Evolutionary conservation across 1,140 invertebrate genomes (phyloP).

Genomic region (Drosophila subobscura): DNA sequence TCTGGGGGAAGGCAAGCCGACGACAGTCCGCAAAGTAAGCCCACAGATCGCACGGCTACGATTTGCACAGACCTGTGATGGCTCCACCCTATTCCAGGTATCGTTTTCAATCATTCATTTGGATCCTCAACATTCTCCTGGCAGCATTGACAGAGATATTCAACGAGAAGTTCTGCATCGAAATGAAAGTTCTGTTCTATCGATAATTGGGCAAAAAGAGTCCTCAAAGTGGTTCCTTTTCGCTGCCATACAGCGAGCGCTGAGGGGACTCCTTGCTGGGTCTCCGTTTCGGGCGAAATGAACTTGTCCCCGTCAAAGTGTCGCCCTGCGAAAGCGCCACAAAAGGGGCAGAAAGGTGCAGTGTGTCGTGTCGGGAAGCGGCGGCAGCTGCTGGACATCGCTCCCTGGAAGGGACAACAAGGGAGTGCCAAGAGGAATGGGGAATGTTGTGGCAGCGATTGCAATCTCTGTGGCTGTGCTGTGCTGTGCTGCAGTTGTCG

Average conservation of each 20-base stretch:
- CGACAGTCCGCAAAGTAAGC: too few relatives aligned
- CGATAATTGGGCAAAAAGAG: too few relatives aligned
- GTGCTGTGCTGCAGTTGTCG: constrained; percentile 44
- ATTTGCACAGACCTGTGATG: too few relatives aligned
- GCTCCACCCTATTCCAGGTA: too few relatives aligned
- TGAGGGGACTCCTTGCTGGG: background rate
- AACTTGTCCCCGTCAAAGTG: constrained; percentile 76
- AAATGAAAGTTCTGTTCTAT: too few relatives aligned
- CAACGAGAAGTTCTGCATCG: too few relatives aligned
- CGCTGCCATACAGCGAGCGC: background rate
- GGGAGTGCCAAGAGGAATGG: constrained; percentile 13
- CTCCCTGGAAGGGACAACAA: constrained; percentile 26
- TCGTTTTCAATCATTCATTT: too few relatives aligned
- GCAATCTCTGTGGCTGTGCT: constrained; percentile 71
- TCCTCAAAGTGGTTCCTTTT: background rate
- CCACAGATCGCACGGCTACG: too few relatives aligned
- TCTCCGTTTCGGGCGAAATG: constrained; percentile 47
- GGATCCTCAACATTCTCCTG: too few relatives aligned
- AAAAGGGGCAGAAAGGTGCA: constrained; percentile 17
- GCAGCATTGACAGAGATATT: too few relatives aligned
- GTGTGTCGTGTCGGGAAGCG: constrained; percentile 56
- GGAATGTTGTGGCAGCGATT: constrained; percentile 61
- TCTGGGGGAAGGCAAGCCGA: too few relatives aligned
- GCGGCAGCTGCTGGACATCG: constrained; percentile 51
- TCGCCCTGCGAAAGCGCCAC: constrained; percentile 60